Conservation (phyloP, 2,888 invertebrate species). For the Synanthedon tipuliformis region DNA sequence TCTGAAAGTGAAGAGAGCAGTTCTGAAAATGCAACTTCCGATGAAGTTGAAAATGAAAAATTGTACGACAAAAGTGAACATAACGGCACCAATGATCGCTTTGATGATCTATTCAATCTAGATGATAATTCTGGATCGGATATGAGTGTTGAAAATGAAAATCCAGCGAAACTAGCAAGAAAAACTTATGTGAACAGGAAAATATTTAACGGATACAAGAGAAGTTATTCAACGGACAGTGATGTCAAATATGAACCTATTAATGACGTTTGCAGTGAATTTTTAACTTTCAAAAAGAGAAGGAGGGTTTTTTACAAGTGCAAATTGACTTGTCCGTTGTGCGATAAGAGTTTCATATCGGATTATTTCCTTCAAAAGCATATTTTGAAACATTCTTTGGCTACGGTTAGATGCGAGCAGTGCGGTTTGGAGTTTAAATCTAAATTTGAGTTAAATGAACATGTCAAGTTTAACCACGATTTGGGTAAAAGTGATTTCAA, state of each 20-base stretch:
- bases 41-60: background rate
- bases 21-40: conserved; percentile 2
- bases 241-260: conserved; percentile 9
- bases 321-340: conserved; percentile 41
- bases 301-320: conserved; percentile 11
- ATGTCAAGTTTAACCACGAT: conserved; percentile 38
- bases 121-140: background rate
- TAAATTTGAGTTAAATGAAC: conserved; percentile 45
- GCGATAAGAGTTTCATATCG: conserved; percentile 49
- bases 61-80: background rate
- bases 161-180: conserved; percentile 23
- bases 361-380: conserved; percentile 49
- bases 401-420: conserved; percentile 24
- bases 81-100: background rate
- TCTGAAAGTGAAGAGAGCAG: conserved; percentile 7
- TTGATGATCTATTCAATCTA: background rate
- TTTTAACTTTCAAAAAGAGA: conserved; percentile 44
- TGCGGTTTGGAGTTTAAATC: conserved; percentile 34
- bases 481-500: conserved; percentile 16
- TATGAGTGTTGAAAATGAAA: conserved; percentile 4
- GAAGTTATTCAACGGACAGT: conserved; percentile 2
- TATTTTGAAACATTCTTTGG: conserved; percentile 33
- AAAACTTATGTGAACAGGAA: conserved; percentile 28
- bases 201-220: conserved; percentile 33
- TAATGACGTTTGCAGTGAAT: conserved; percentile 39